Evolutionary conservation across 2,888 invertebrate genomes (phyloP).

Genomic region (Tachina fera): DNA sequence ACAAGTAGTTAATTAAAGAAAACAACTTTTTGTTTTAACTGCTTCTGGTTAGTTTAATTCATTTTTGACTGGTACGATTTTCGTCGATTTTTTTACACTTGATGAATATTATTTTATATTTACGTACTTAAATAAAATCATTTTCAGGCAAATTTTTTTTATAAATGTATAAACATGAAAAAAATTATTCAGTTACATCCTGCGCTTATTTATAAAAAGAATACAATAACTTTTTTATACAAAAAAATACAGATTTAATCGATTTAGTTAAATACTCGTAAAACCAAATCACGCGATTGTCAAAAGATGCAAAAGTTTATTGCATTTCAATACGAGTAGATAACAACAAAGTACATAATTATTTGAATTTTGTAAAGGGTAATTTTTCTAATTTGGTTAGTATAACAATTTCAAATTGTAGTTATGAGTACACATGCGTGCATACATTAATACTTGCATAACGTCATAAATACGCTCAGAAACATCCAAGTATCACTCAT

Average conservation of each 20-base stretch:
- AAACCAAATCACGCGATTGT: constrained; percentile 22
- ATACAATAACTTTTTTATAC: background rate
- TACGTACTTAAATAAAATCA: background rate
- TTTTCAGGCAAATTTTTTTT: background rate
- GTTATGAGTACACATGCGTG: no score
- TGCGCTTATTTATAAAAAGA: background rate
- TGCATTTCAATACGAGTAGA: background rate
- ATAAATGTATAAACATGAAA: background rate
- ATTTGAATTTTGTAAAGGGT: no score
- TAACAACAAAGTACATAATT: background rate
- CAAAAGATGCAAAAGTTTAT: background rate
- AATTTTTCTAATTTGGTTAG: no score
- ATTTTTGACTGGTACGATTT: background rate
- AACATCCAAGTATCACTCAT: no score
- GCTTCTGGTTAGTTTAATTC: background rate
- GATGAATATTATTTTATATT: background rate
- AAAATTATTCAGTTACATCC: background rate
- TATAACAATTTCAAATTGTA: no score
- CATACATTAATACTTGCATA: no score
- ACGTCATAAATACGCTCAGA: no score
- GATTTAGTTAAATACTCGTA: constrained; percentile 15
- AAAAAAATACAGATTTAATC: background rate
- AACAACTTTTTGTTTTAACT: no score
- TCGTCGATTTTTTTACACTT: background rate
- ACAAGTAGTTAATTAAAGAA: no score